Evolutionary conservation across 1,140 invertebrate genomes (phyloP), one percentile per base, ranked within the genome.

Genomic region (Drosophila erecta): DNA sequence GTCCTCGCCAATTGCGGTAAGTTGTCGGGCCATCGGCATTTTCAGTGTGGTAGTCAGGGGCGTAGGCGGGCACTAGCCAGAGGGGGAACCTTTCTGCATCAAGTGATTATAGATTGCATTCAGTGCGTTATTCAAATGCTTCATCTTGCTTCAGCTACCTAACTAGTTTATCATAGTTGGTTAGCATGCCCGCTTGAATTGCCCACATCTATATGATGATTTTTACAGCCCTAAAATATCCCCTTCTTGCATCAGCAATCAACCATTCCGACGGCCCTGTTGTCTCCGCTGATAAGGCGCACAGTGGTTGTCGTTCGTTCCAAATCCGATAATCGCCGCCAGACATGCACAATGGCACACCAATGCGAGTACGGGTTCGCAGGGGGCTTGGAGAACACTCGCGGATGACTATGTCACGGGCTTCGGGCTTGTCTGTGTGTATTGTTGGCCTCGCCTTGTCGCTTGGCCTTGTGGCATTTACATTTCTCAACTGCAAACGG

Each of bases 1-100:
- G 93, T 94, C 71, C 84, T 94, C 55, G 91, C 93, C 87, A 94
- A 94, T 92, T 94, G 94, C 92, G 94, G 94, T 94, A 78, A 93
- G 93, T 91, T 62, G 15, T 24, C 66, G 37, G 58, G 38, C 44
- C 27, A 53, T 24, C 57, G 57, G 57, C 46, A 20, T 30, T 43
- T 41, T 50, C 15, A 54, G 35, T 33, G 24, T 11, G 27, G 4
- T 2, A 22, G 27, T 20, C 51, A 37, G 30, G 17, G 47, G n/a
- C 30, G 58, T 56, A 37, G 24, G 11, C 8, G 35, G 12, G 2
- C 40, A 55, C 57, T 46, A 20, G 27, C 17, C 2, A 10, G 27
- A 62, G 11, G 15, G 41, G 14, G 41, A 41, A 11, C 4, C 1
- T 4, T 8, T 44, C 10, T 20, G 20, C 8, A 17, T 43, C 8